phyloP scores from a whole-genome alignment of 2,797 vertebrate species.

The Tamandua tetradactyla region DNA sequence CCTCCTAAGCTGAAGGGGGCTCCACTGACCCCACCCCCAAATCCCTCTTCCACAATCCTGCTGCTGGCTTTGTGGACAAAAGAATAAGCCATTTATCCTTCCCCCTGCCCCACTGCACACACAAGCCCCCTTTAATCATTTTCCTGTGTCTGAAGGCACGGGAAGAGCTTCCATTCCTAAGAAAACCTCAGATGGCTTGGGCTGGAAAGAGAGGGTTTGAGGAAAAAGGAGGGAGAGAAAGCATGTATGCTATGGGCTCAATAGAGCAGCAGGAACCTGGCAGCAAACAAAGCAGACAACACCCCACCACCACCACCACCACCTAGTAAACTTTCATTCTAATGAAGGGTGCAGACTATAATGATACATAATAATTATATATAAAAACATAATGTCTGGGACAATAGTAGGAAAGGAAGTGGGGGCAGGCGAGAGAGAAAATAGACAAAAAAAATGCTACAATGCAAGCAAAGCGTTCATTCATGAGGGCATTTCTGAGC shows the following conservation, averaged over 20 bases:
- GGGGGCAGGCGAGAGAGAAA: neutral
- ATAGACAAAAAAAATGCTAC: neutral
- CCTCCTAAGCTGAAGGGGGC: neutral
- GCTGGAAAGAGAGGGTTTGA: neutral
- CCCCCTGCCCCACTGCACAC: too few species aligned
- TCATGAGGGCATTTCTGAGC: neutral
- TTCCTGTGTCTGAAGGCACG: neutral
- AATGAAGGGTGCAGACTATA: neutral
- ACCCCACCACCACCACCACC: neutral
- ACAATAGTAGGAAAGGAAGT: neutral
- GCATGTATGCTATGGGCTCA: neutral
- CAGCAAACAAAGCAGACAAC: neutral
- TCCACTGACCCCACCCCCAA: too few species aligned
- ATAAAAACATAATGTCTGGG: too few species aligned
- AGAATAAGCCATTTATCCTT: neutral
- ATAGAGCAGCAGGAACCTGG: neutral
- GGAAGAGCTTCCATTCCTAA: neutral
- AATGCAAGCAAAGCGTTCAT: neutral
- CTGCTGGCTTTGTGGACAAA: neutral
- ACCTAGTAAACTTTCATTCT: neutral
- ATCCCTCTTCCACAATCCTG: neutral
- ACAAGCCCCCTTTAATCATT: neutral
- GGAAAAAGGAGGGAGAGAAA: too few species aligned
- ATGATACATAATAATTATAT: too few species aligned
- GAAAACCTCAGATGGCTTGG: neutral